phyloP scores from a whole-genome alignment of 1,140 invertebrate genomes.

The Zaprionus ornatus region DNA sequence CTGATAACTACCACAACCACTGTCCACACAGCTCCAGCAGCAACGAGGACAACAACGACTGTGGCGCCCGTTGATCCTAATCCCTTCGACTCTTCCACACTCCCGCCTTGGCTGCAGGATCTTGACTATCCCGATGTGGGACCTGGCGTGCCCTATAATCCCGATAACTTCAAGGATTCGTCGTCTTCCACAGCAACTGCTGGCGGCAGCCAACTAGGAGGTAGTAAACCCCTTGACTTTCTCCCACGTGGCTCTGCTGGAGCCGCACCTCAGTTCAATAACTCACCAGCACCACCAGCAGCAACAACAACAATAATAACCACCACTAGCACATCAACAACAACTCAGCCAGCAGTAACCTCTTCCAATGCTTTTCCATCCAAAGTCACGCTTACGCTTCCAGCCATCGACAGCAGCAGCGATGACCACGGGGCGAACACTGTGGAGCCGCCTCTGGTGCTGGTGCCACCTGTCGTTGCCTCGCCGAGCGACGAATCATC shows the following conservation, averaged over 20 bases:
- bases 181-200: not conserved
- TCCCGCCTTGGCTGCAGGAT: slow-evolving; percentile 75
- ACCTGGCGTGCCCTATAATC: slow-evolving; percentile 75
- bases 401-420: slow-evolving; percentile 49
- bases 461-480: slow-evolving; percentile 58
- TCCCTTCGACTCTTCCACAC: slow-evolving; percentile 72
- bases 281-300: slow-evolving; percentile 5
- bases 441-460: slow-evolving; percentile 62
- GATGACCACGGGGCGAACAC: slow-evolving; percentile 27
- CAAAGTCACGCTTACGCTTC: slow-evolving; percentile 78
- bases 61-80: slow-evolving; percentile 50
- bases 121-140: slow-evolving; percentile 82
- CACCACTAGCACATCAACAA: slow-evolving; percentile 4
- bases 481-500: slow-evolving; percentile 26
- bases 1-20: slow-evolving; percentile 26
- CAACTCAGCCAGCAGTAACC: slow-evolving; percentile 12
- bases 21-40: slow-evolving; percentile 54
- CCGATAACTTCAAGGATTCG: slow-evolving; percentile 59
- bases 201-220: slow-evolving; percentile 24
- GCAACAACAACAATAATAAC: slow-evolving; percentile 19
- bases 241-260: slow-evolving; percentile 44
- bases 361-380: slow-evolving; percentile 78
- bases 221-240: slow-evolving; percentile 62
- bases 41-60: slow-evolving; percentile 22
- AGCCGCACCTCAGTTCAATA: slow-evolving; percentile 16